Evolutionary conservation across 2,888 invertebrate species (phyloP).

Genomic region (Petrolisthes manimaculis): DNA sequence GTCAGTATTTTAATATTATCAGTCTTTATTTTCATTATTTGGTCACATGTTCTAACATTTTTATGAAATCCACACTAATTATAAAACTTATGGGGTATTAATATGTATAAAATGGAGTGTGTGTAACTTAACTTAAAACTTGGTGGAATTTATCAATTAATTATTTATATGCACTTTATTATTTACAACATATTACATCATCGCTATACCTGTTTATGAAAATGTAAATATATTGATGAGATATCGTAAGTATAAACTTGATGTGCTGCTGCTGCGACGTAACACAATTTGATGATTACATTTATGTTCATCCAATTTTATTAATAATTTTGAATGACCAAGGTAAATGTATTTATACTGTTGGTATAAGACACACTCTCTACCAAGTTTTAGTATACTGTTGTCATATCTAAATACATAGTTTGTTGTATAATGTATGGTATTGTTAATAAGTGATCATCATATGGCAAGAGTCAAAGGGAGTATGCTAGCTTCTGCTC

Average conservation of each 20-base stretch:
- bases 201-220: not conserved
- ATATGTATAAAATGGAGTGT: too few species aligned
- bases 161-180: too few species aligned
- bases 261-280: slow-evolving; percentile 2
- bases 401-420: not conserved
- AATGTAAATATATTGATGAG: not conserved
- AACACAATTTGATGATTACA: slow-evolving; percentile 38
- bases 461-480: slow-evolving; percentile 2
- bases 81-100: too few species aligned
- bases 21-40: too few species aligned
- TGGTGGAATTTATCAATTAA: too few species aligned
- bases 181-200: too few species aligned
- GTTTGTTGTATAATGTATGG: slow-evolving; percentile 9
- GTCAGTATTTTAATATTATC: too few species aligned
- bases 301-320: slow-evolving; percentile 13
- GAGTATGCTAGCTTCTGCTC: slow-evolving; percentile 19
- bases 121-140: too few species aligned
- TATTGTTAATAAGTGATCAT: not conserved
- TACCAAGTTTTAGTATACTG: not conserved
- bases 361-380: not conserved
- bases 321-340: slow-evolving; percentile 42
- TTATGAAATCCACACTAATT: too few species aligned
- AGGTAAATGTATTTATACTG: not conserved
- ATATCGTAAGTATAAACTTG: not conserved
- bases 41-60: too few species aligned